Evolutionary conservation across 2,113 vertebrate species (phyloP), one percentile per base, ranked within the genome.

Genomic region (Syngnathoides biaculeatus): DNA sequence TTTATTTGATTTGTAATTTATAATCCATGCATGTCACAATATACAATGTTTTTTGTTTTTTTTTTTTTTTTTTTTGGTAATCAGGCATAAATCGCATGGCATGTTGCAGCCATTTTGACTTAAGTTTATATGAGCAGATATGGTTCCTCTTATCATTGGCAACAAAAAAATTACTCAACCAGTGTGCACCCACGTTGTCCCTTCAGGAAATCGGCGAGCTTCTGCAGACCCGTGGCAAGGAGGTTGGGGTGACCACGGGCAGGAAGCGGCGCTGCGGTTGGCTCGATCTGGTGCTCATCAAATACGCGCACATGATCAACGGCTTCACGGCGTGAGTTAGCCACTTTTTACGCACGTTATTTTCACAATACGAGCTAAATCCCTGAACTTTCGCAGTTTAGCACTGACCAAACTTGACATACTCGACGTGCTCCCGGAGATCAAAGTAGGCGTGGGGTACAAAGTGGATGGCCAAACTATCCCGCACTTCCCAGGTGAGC

Each of bases 351-450:
- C 19, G 20, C 30, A 38, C 11, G 19, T 64, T 9, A 3, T 6
- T 48, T 26, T 0, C 8, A n/a, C n/a, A 24, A 43, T 13, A 19
- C 7, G 20, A 12, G 9, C 12, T 2, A 15, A 56, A 14, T 30
- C 2, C 43, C 52, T 57, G 22, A 72, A 42, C 22, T 72, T 74
- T 79, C n/a, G 65, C 79, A 98, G 97, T 63, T 84, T 99, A 92
- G 96, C 97, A 3, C 93, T 98, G 84, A 99, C 97, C 86, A 98
- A 99, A 89, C 89, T 99, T 81, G 97, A 98, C 89, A 99, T 99
- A 86, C 92, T 99, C 82, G 97, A 98, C 73, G 89, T 94, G 78
- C 91, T 98, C 80, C 52, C 88, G 0, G 95, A 99, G 89, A 97
- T 99, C 75, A 96, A 97, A 94, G 91, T 99, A 79, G 95, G 96